Base-by-base conservation (phyloP, 2,888 invertebrate species). In the Nomada fabriciana region DNA sequence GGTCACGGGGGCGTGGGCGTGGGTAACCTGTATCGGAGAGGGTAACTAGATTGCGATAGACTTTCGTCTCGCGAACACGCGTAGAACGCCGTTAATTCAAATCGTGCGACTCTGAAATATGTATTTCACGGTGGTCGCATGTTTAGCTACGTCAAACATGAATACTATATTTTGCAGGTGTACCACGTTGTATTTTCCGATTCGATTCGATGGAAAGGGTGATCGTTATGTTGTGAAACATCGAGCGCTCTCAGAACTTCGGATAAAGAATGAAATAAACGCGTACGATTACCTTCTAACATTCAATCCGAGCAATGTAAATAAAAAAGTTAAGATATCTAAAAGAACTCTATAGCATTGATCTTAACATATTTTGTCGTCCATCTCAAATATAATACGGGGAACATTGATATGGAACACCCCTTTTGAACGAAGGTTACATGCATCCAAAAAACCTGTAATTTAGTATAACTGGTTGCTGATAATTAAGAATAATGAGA, bases 401-500 rank as follows among this genome's bases (percentile, higher is more conserved):
- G 15, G 23, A 52, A 23, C 57, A 50, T 25, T 36, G 20, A 53
- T 23, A 63, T 2, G 9, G 36, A 60, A 43, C 25, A 42, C n/a
- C 43, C 20, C 18, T 29, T n/a, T 29, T 20, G 43, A 61, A 23
- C 13, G 20, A 36, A 57, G 69, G 52, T 69, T 55, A 57, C 36
- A 23, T 2, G 18, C 29, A 65, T 18, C 43, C 75, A 82, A 82
- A 81, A 80, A 82, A 82, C 82, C 71, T 57, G 82, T 82, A 20
- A 55, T 75, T 67, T 23, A 20, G 47, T 52, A 20, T 13, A 77
- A 76, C 82, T 76, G 73, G 64, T 74, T 47, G 61, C 52, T 55
- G 76, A 76, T 82, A 82, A 83, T 83, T 72, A 83, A 81, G 76
- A 73, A 69, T 82, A 67, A 82, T 55, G 70, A 61, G 57, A 52